Base-by-base conservation (phyloP, 2,113 vertebrate species). In the Coreoperca whiteheadi region DNA sequence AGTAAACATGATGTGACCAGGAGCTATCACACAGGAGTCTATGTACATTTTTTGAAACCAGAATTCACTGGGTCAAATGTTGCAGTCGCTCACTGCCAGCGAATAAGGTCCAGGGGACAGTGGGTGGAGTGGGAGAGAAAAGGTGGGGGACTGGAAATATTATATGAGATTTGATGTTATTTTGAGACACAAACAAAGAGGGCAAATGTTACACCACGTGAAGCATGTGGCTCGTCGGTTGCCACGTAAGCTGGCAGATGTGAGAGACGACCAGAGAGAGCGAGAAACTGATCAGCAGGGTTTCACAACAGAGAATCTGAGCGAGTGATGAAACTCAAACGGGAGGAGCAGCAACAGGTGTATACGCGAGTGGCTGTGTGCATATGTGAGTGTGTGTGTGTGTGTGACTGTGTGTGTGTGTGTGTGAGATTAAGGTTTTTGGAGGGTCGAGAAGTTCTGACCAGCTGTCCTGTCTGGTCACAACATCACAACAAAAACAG, bases 161-260 rank as follows among this genome's bases (percentile, higher is more conserved):
- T 92, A 89, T 87, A 93, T 91, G 91, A 94, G 90, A 89, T 89
- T 85, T 79, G 83, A 71, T 39, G 89, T 88, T 96, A 96, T 96
- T 96, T 94, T 93, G 81, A 93, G 94, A 93, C 90, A 94, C 94
- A 94, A 95, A 95, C 94, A 95, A 46, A 87, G 93, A 61, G 89
- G 77, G 74, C 59, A 79, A 93, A 91, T 85, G 87, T 90, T 91
- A 88, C 87, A 92, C 94, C 93, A 85, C 59, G 84, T 92, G 87
- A 93, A 86, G 89, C 92, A 88, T 91, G 91, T 87, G 88, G 80
- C 76, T 81, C 39, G 63, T 12, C 0, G 8, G 83, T 88, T 90
- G 82, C 82, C 76, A 56, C 63, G 82, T 81, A 61, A 80, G 86
- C 65, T 82, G 81, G 83, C 87, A 83, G 92, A 91, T 90, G 85